phyloP scores from a whole-genome alignment of 2,113 vertebrate species.

The Microtus oregoni region DNA sequence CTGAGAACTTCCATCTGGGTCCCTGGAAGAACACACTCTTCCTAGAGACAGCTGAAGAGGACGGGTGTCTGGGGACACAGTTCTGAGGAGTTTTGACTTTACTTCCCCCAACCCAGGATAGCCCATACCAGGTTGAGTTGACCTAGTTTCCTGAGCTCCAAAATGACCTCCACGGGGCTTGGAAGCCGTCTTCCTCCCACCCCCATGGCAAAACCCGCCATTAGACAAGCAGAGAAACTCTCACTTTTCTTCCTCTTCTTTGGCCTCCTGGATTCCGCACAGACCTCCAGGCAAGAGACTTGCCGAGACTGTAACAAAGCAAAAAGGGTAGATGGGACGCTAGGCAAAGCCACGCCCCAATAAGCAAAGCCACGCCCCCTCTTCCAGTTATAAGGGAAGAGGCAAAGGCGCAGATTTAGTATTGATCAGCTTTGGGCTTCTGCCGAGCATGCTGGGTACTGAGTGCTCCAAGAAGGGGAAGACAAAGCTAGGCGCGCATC shows the following conservation, averaged over 20 bases:
- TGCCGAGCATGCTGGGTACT: background rate
- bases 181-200: background rate
- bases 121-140: fast-evolving
- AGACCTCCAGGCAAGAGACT: constrained; percentile 86
- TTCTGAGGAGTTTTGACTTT: background rate
- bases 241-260: constrained; percentile 74
- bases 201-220: background rate
- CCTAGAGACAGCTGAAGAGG: background rate
- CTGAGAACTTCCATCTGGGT: background rate
- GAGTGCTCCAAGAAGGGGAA: background rate
- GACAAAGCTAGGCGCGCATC: background rate
- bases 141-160: background rate
- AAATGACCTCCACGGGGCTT: background rate
- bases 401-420: fast-evolving
- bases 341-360: background rate
- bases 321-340: background rate
- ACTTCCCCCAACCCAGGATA: background rate
- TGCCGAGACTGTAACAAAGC: constrained; percentile 85
- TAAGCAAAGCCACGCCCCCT: background rate
- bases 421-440: background rate
- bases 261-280: constrained; percentile 76
- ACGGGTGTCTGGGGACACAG: background rate
- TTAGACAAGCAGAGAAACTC: background rate
- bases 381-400: background rate
- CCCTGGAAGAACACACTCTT: background rate